Base-by-base conservation (phyloP, 1,140 invertebrate species). In the Stegodyphus mimosarum region DNA sequence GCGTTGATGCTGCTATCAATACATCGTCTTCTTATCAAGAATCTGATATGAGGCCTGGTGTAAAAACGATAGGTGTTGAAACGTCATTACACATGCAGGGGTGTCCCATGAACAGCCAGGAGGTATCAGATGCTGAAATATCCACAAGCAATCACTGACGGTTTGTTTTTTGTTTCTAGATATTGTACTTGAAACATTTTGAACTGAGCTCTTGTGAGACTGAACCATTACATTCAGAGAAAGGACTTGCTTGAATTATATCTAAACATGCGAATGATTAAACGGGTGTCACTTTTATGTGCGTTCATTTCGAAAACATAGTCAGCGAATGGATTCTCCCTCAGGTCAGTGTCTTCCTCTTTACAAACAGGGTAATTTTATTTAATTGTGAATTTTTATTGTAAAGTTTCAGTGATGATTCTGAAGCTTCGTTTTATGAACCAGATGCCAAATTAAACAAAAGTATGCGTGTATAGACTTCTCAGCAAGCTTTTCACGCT, bases 1-100 rank as follows among this genome's bases (percentile, higher is more conserved):
- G 74, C 52, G 83, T 86, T 1, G 83, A 78, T 33, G 81, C 72
- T 33, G 81, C 81, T 33, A 76, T 76, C 5, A 84, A 75, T 33
- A 84, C 72, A 18, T 75, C 81, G 10, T 84, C 81, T 9, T 84
- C 81, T 5, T 84, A 84, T 49, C 81, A 72, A n/a, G 81, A 84
- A 13, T 55, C 60, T 15, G 81, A 84, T 7, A 76, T 84, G 64
- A 84, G 81, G 7, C 64, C 81, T 50, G 33, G 1, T 48, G 81
- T 84, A 1, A 84, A 84, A 50, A 70, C 81, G 5, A 69, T 84
- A n/a, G 81, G 73, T 5, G 52, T 76, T 11, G 81, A 84, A 11
- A 66, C 79, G 6, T 49, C 17, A 2, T 63, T 80, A 52, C 81
- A 84, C 33, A 83, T 83, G 48, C 80, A 83, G 60, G 52, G 64